Percentiles rank a stretch among this genome's conserved stretches.
phyloP scores from a whole-genome alignment of 2,113 vertebrate genomes.

The Leptobrachium ailaonicum region DNA sequence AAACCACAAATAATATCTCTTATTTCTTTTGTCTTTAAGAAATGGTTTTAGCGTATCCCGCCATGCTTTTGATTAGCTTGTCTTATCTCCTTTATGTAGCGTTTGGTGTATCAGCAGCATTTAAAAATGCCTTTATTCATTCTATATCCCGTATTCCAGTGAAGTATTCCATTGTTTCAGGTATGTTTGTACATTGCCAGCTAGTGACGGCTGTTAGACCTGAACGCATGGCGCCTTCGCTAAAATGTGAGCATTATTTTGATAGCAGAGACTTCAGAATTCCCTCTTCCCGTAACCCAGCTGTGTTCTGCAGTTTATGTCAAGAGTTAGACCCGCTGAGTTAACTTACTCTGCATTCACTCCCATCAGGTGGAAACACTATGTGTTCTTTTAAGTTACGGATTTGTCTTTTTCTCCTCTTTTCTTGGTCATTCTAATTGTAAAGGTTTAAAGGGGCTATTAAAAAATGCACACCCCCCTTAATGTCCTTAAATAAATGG shows the following conservation, averaged over 20 bases:
- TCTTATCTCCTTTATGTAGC: no score
- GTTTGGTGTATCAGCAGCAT: not conserved
- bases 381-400: no score
- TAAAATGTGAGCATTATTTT: not conserved
- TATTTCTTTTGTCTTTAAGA: not conserved
- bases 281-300: not conserved
- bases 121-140: not conserved
- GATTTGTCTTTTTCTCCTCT: no score
- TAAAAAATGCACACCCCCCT: no score
- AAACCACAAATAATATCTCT: not conserved
- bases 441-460: no score
- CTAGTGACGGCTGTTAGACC: not conserved
- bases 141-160: not conserved
- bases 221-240: not conserved
- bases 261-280: not conserved
- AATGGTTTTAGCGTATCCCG: not conserved
- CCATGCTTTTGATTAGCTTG: not conserved
- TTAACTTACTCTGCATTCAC: no score
- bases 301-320: no score
- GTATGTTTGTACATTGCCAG: not conserved
- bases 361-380: no score
- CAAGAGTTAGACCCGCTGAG: no score
- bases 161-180: not conserved
- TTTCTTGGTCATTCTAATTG: no score
- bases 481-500: no score